A percentile compares a stretch with the other conserved stretches of the same genome.
phyloP scores from a whole-genome alignment of 2,113 vertebrate species.

The Alectura lathami region DNA sequence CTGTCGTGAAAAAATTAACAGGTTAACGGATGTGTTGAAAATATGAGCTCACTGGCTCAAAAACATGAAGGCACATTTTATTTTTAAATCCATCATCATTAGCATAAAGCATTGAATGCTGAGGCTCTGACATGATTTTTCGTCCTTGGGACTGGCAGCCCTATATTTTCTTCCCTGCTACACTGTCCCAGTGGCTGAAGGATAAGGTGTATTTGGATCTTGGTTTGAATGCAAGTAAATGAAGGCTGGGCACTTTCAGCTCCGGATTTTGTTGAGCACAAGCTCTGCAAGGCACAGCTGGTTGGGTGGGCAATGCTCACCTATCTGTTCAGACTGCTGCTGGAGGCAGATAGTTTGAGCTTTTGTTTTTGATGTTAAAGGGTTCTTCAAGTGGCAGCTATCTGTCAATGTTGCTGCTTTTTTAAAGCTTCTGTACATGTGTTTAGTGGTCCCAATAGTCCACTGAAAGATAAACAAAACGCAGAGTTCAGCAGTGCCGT shows the following conservation, averaged over 20 bases:
- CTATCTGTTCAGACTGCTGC: background rate
- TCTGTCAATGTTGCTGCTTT: background rate
- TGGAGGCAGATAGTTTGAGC: background rate
- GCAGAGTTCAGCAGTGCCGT: background rate
- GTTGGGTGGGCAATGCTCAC: background rate
- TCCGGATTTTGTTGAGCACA: background rate
- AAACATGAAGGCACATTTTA: background rate
- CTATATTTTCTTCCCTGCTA: background rate
- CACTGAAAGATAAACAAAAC: background rate
- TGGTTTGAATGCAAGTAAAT: background rate
- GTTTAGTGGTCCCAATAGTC: background rate
- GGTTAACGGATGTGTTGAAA: background rate
- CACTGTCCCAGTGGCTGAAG: background rate
- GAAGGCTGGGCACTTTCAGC: background rate
- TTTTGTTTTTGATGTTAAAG: background rate
- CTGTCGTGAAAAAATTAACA: background rate
- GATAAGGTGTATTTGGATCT: background rate
- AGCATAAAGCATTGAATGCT: background rate
- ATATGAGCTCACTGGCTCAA: background rate
- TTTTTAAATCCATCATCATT: background rate
- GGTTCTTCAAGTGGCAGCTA: background rate
- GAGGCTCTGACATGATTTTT: background rate
- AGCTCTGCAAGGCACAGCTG: accelerated
- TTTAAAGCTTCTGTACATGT: background rate
- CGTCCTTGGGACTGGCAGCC: background rate